Conservation (phyloP, 2,888 invertebrate species). For the Thalpophila matura region DNA sequence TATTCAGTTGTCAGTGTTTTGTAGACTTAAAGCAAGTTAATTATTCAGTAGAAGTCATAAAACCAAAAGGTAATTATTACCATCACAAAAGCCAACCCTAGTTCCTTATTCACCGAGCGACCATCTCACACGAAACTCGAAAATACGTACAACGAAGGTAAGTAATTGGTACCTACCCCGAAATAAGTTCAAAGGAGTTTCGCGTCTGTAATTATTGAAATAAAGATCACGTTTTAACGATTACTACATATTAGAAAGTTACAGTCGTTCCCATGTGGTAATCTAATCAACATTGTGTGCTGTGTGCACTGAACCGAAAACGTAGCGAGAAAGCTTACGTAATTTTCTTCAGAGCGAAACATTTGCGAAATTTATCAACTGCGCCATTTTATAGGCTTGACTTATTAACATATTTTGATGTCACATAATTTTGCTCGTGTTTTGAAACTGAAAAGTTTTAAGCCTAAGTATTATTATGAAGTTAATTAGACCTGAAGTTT, state of each 20-base stretch:
- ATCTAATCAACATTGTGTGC: conserved; percentile 60
- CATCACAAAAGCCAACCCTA: conserved; percentile 41
- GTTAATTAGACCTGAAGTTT: conserved; percentile 49
- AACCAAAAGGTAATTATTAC: conserved; percentile 30
- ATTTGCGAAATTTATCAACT: conserved; percentile 46
- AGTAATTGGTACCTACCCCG: conserved; percentile 52
- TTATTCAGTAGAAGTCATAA: conserved; percentile 37
- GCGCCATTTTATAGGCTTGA: conserved; percentile 27
- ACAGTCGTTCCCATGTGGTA: conserved; percentile 55
- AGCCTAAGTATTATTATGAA: conserved; percentile 47
- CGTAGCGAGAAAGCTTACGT: conserved; percentile 40
- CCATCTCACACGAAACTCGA: conserved; percentile 31
- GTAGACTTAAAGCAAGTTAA: conserved; percentile 30
- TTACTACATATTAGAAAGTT: conserved; percentile 58
- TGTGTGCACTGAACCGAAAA: conserved; percentile 46
- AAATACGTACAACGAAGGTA: conserved; percentile 39
- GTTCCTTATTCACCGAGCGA: conserved; percentile 23
- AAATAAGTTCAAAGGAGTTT: conserved; percentile 58
- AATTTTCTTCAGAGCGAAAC: conserved; percentile 46
- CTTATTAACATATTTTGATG: conserved; percentile 54
- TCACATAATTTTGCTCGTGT: conserved; percentile 34
- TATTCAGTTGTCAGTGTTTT: neutral
- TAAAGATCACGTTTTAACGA: conserved; percentile 60
- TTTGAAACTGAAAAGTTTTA: conserved; percentile 33
- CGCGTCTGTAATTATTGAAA: conserved; percentile 54